Evolutionary conservation across 2,888 invertebrate species (phyloP).

Genomic region (Parnassius glacialis): DNA sequence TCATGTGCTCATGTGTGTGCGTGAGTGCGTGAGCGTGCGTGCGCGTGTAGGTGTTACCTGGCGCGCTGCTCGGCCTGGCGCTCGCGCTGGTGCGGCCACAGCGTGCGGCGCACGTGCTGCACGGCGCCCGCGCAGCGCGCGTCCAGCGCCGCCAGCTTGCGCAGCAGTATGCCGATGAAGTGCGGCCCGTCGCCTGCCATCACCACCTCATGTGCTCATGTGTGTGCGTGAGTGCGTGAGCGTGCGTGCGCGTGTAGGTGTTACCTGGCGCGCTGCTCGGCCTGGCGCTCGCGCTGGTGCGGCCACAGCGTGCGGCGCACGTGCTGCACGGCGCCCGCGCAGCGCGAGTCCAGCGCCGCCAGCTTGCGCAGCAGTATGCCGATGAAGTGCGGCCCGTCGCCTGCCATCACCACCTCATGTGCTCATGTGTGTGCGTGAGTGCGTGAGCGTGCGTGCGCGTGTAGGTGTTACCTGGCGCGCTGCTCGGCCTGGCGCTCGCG

Average conservation of each 20-base stretch:
- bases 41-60: conserved; percentile 47
- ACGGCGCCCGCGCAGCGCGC: conserved; percentile 85
- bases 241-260: neutral
- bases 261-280: conserved; percentile 83
- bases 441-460: too few relatives aligned
- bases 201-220: too few relatives aligned
- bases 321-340: conserved; percentile 85
- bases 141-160: conserved; percentile 87
- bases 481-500: conserved; percentile 90
- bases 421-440: conserved; percentile 29
- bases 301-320: conserved; percentile 90
- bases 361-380: conserved; percentile 89
- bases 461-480: conserved; percentile 66
- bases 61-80: conserved; percentile 87
- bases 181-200: too few relatives aligned
- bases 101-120: conserved; percentile 84
- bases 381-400: too few relatives aligned
- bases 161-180: conserved; percentile 89
- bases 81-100: conserved; percentile 92
- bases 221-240: conserved; percentile 22
- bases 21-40: too few relatives aligned
- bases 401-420: too few relatives aligned
- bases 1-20: too few relatives aligned
- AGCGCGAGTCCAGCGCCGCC: conserved; percentile 84
- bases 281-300: conserved; percentile 88